Evolutionary conservation across 2,113 vertebrate genomes (phyloP), one percentile per base, ranked within the genome.

Genomic region (Aix galericulata): DNA sequence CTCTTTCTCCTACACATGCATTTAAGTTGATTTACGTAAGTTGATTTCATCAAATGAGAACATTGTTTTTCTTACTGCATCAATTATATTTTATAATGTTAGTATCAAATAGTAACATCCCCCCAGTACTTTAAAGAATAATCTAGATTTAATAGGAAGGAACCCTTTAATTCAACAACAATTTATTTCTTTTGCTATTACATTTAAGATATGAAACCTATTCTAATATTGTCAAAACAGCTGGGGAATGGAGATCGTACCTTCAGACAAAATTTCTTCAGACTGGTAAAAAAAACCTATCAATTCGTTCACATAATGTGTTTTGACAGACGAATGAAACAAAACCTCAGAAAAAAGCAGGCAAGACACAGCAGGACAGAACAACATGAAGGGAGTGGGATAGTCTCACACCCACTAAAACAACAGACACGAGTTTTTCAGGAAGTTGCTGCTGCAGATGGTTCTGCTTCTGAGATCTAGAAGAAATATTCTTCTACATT

Each of bases 121-220:
- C n/a, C 32, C 44, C 5, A 52, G 34, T 20, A 82, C 40, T 74
- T 59, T 7, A n/a, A 81, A 55, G 64, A 79, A 69, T 38, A 93
- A 82, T 34, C 26, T 6, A 13, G 26, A 52, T 44, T 27, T 4
- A 82, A 34, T 6, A 72, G 25, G 17, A 82, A 66, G 13, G 6
- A 86, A 13, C 12, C 13, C 21, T 81, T 90, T 31, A 63, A 78
- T 72, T 64, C 38, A 66, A 90, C 21, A 94, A 31, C 17, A 93
- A 53, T 67, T 64, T 15, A 3, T 66, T 82, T 21, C 59, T 86
- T 81, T 23, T 40, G 36, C 59, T 66, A 29, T 66, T 42, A n/a
- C 5, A 78, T 17, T 52, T 56, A 16, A 78, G 20, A 55, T 73
- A 68, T 27, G 23, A 93, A 92, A 91, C 29, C 44, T 31, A 17